phyloP scores from a whole-genome alignment of 2,888 invertebrate genomes.

The Melieria omissa region DNA sequence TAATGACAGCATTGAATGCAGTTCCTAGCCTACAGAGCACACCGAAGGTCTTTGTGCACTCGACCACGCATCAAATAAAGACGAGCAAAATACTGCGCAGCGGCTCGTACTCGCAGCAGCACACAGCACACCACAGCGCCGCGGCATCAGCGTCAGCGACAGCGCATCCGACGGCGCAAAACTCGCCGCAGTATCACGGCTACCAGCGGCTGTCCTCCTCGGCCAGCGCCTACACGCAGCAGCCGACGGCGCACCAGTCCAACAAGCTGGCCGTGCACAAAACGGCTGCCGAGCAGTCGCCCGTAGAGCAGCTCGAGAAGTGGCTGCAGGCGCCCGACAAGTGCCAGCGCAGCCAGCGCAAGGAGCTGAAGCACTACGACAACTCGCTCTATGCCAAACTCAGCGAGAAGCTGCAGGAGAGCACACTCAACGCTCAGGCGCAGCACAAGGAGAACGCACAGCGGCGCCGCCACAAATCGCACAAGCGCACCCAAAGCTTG shows the following conservation, averaged over 20 bases:
- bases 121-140: constrained; percentile 44
- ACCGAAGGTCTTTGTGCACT: constrained; percentile 44
- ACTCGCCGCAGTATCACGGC: constrained; percentile 57
- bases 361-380: constrained; percentile 61
- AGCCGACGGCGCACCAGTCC: constrained; percentile 31
- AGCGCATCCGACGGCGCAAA: constrained; percentile 37
- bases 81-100: constrained; percentile 50
- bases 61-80: constrained; percentile 49
- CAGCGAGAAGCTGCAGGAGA: constrained; percentile 63
- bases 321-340: constrained; percentile 65
- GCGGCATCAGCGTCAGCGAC: constrained; percentile 34
- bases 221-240: constrained; percentile 15
- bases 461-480: constrained; percentile 50
- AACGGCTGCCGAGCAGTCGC: constrained; percentile 54
- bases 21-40: constrained; percentile 37
- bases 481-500: constrained; percentile 38
- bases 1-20: constrained; percentile 51
- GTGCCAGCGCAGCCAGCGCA: constrained; percentile 30
- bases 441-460: constrained; percentile 48
- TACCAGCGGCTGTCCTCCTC: constrained; percentile 52
- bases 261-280: constrained; percentile 59
- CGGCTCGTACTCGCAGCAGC: constrained; percentile 44
- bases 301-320: constrained; percentile 68
- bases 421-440: constrained; percentile 38
- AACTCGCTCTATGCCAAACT: constrained; percentile 64